Conservation (phyloP, 2,888 invertebrate genomes). For the Nebria brevicollis region DNA sequence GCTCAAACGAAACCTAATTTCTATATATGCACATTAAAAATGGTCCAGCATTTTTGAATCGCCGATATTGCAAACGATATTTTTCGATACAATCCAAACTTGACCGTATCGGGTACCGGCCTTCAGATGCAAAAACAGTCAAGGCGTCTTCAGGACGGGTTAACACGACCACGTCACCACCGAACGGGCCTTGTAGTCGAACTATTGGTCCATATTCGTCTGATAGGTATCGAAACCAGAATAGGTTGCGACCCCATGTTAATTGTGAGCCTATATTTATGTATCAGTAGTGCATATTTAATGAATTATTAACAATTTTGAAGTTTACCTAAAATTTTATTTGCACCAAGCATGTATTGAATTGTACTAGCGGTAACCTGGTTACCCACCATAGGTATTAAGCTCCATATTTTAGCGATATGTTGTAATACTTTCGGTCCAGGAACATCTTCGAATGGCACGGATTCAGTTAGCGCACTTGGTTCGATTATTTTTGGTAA, state of each 20-base stretch:
- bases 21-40: slow-evolving; percentile 67
- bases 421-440: slow-evolving; percentile 70
- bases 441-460: slow-evolving; percentile 72
- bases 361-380: slow-evolving; percentile 68
- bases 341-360: slow-evolving; percentile 66
- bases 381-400: slow-evolving; percentile 71
- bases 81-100: slow-evolving; percentile 73
- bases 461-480: slow-evolving; percentile 49
- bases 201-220: slow-evolving; percentile 73
- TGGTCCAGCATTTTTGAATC: slow-evolving; percentile 67
- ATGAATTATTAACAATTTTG: background rate
- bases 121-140: slow-evolving; percentile 71
- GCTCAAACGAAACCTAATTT: background rate
- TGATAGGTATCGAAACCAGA: slow-evolving; percentile 63
- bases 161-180: slow-evolving; percentile 71
- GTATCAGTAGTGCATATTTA: background rate
- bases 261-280: slow-evolving; percentile 59
- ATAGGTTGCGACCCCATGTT: slow-evolving; percentile 63
- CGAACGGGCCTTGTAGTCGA: slow-evolving; percentile 72
- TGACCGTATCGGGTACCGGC: slow-evolving; percentile 69
- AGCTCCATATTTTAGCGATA: slow-evolving; percentile 69
- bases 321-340: slow-evolving; percentile 61
- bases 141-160: slow-evolving; percentile 73
- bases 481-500: background rate
- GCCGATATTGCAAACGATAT: slow-evolving; percentile 69